A percentile compares a stretch with the other conserved stretches of the same genome.
Conservation (phyloP, 2,888 invertebrate species). For the Andrena bicolor region DNA sequence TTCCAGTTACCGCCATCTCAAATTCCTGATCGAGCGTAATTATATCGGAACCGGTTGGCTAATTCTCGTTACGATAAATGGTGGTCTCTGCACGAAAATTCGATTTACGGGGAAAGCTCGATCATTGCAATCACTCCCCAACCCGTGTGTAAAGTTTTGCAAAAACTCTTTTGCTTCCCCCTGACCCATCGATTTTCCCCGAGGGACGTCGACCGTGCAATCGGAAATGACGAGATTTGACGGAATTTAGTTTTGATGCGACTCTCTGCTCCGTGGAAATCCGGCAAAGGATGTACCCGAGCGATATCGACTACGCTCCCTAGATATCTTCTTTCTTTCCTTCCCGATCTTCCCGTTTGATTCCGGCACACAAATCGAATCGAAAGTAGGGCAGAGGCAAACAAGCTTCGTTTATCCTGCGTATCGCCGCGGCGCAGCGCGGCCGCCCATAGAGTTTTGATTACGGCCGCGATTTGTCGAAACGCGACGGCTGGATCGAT, state of each 20-base stretch:
- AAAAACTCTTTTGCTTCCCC: background rate
- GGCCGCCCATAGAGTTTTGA: constrained; percentile 35
- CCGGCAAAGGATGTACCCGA: constrained; percentile 41
- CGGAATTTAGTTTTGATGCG: constrained; percentile 52
- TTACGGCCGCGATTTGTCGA: constrained; percentile 28
- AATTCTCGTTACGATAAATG: constrained; percentile 27
- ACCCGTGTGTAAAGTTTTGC: background rate
- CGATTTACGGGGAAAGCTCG: background rate
- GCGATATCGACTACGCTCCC: constrained; percentile 36
- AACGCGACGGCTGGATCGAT: constrained; percentile 10
- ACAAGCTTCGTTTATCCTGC: constrained; percentile 64
- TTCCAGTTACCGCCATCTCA: background rate
- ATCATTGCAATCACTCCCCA: background rate
- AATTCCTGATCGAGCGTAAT: constrained; percentile 33
- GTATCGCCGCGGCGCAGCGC: constrained; percentile 28
- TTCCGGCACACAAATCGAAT: constrained; percentile 71
- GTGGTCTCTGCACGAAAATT: background rate
- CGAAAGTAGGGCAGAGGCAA: constrained; percentile 65
- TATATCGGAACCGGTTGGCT: constrained; percentile 26
- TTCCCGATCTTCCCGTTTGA: constrained; percentile 45
- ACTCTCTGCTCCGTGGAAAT: constrained; percentile 36
- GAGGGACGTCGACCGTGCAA: constrained; percentile 16
- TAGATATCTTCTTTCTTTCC: constrained; percentile 50
- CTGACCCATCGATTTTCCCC: constrained; percentile 24
- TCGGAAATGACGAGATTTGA: constrained; percentile 58